Conservation (phyloP, 2,888 invertebrate genomes). For the Yponomeuta malinellus region DNA sequence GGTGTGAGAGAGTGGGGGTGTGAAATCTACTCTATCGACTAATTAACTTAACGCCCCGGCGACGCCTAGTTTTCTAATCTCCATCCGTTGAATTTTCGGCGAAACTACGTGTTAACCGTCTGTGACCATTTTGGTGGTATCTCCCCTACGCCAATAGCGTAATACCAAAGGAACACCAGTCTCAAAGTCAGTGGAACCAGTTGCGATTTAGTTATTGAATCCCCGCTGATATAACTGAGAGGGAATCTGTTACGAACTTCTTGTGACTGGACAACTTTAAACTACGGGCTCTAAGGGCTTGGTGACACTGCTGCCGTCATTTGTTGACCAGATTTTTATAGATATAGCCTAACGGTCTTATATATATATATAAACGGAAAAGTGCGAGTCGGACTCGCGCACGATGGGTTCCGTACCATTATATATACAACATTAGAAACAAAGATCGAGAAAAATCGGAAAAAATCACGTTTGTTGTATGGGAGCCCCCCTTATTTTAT, state of each 20-base stretch:
- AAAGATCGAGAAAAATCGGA: no score
- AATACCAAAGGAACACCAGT: neutral
- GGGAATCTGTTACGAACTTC: constrained; percentile 4
- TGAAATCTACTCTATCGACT: no score
- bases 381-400: no score
- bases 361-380: no score
- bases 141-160: neutral
- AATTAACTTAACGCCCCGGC: neutral
- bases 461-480: no score
- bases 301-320: neutral
- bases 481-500: no score
- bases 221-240: constrained; percentile 4
- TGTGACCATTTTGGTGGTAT: neutral
- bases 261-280: constrained; percentile 1
- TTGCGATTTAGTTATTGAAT: constrained; percentile 9
- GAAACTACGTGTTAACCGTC: neutral
- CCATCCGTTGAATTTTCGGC: neutral
- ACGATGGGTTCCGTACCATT: no score
- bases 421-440: no score
- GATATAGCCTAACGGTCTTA: no score
- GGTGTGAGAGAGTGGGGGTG: no score
- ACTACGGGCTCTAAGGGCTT: neutral
- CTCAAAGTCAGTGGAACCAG: neutral
- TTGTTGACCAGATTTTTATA: neutral
- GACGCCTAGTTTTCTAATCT: neutral